phyloP scores from a whole-genome alignment of 2,888 invertebrate genomes.

The Phortica magna region DNA sequence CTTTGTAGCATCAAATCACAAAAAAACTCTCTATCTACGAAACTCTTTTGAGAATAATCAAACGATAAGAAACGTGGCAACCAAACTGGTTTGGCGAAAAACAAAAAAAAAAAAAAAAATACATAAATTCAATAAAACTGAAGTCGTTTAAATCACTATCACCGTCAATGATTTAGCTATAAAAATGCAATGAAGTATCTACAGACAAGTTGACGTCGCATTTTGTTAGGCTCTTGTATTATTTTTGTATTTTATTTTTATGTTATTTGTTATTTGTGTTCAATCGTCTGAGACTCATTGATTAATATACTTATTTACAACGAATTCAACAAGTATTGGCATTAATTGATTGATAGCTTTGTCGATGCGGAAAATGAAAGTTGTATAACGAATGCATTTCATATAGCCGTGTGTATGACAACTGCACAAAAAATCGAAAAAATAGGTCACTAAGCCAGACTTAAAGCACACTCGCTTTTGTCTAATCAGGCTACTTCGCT shows the following conservation, averaged over 20 bases:
- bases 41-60: not conserved
- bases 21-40: not conserved
- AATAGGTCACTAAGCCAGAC: slow-evolving; percentile 16
- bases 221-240: not conserved
- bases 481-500: slow-evolving; percentile 3
- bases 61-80: not conserved
- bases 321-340: slow-evolving; percentile 53
- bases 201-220: not conserved
- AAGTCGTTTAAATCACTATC: no score
- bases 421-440: not conserved
- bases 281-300: not conserved
- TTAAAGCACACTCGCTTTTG: not conserved
- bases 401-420: not conserved
- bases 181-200: not conserved
- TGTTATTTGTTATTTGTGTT: not conserved
- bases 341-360: slow-evolving; percentile 69
- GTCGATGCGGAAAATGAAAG: slow-evolving; percentile 27
- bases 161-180: not conserved
- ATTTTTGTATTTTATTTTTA: no score
- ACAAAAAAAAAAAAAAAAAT: no score
- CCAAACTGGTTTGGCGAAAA: not conserved
- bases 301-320: slow-evolving; percentile 8
- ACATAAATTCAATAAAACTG: no score
- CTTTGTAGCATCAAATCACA: not conserved
- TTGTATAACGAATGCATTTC: slow-evolving; percentile 3